A percentile compares a stretch with the other conserved stretches of the same genome.
Evolutionary conservation across 2,797 vertebrate genomes (phyloP).

Genomic region (Bryconaethiops microstoma): DNA sequence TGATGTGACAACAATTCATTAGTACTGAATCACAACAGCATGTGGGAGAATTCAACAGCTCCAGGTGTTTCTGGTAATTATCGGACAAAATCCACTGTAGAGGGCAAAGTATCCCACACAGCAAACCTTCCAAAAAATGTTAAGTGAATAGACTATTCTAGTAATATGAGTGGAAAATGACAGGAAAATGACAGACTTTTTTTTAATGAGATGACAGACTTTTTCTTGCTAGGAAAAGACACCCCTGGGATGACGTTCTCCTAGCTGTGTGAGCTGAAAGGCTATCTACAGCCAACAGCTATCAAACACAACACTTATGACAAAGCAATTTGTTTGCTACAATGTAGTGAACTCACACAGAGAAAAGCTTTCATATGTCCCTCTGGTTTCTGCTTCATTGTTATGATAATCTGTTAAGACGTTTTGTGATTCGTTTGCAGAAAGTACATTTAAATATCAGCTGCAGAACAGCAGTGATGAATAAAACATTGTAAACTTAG

Average conservation of each 20-base stretch:
- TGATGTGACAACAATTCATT: neutral
- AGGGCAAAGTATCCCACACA: neutral
- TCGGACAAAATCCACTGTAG: neutral
- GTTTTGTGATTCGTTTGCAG: neutral
- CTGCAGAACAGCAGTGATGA: neutral
- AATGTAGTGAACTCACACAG: neutral
- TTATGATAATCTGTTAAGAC: neutral
- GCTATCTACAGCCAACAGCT: slow-evolving; percentile 4
- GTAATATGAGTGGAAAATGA: too few species aligned
- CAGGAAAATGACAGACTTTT: neutral
- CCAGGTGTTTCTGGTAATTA: neutral
- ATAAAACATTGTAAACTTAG: neutral
- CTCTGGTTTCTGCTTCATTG: neutral
- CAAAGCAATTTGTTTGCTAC: neutral
- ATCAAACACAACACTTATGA: slow-evolving; percentile 7
- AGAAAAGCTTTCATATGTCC: neutral
- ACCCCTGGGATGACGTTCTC: neutral
- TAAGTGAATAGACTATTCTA: neutral
- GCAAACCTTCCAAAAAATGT: neutral
- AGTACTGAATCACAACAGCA: neutral
- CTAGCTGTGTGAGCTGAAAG: neutral
- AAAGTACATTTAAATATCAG: neutral
- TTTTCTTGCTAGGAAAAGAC: neutral
- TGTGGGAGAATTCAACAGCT: neutral
- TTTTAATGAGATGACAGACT: neutral